These are phyloP conservation scores for Drosophila mauritiana DNA, from an alignment of 1,140 invertebrate genomes.

Conservation along the genomic window DNA sequence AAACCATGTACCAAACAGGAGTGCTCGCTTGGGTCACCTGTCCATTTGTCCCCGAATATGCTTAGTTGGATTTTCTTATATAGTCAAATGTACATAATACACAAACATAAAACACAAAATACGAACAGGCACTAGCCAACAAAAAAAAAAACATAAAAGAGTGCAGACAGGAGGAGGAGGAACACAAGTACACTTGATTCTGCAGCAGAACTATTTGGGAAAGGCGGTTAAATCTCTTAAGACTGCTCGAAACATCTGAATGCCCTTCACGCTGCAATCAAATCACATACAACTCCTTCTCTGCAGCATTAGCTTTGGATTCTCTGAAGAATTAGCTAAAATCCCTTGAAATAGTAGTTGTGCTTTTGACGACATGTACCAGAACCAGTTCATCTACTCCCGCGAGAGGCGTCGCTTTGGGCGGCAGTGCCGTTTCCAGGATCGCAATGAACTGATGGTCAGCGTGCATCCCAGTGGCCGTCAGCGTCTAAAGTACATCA, in stretches of 20 bases:
- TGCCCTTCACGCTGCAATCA: too few species aligned
- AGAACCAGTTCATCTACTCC: conserved; percentile 70
- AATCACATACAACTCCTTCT: too few species aligned
- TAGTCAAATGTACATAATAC: not conserved
- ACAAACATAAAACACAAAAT: not conserved
- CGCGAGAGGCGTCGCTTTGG: conserved; percentile 90
- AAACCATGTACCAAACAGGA: too few species aligned
- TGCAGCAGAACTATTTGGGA: not conserved
- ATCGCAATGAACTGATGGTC: conserved; percentile 90
- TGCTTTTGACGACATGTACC: conserved; percentile 36
- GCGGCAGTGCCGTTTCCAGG: conserved; percentile 89
- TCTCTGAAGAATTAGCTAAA: not conserved
- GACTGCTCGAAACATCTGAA: too few species aligned
- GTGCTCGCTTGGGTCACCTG: too few species aligned
- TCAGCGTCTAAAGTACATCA: conserved; percentile 87
- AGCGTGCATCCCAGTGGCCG: conserved; percentile 87
- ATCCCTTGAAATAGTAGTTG: not conserved
- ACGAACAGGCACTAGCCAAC: not conserved
- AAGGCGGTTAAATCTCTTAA: not conserved
- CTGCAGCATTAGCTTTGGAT: not conserved
- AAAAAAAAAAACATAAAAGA: not conserved
- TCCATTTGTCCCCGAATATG: too few species aligned
- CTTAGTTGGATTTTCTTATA: not conserved
- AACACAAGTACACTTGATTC: not conserved
- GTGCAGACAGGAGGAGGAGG: not conserved